These are phyloP conservation scores for Muscina levida DNA, from an alignment of 2,888 invertebrate species.

Conservation along the genomic window DNA sequence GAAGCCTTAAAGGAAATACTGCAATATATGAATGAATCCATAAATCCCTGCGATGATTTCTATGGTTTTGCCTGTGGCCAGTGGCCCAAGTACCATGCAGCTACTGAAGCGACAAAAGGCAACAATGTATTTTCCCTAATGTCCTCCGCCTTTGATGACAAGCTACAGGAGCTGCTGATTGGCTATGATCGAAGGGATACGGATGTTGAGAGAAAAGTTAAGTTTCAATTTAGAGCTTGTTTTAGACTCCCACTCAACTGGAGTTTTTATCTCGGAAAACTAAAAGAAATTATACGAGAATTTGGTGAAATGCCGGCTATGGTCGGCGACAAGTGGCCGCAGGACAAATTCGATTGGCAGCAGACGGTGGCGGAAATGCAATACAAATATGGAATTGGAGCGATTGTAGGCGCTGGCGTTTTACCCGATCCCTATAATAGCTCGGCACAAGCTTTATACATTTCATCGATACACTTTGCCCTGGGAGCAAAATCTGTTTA, in stretches of 20 bases:
- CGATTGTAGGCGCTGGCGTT: too few relatives aligned
- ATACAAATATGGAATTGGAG: slow-evolving; percentile 66
- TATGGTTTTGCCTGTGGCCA: slow-evolving; percentile 67
- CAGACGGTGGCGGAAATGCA: slow-evolving; percentile 48
- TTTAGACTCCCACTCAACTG: slow-evolving; percentile 8
- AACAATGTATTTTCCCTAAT: not conserved
- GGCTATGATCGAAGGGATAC: not conserved
- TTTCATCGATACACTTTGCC: too few relatives aligned
- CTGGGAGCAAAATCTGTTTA: too few relatives aligned
- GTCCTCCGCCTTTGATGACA: not conserved
- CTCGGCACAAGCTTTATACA: too few relatives aligned
- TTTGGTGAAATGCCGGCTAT: slow-evolving; percentile 30
- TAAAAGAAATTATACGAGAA: not conserved
- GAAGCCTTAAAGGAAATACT: slow-evolving; percentile 49
- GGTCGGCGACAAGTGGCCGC: not conserved
- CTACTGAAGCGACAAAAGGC: not conserved
- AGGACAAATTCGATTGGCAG: slow-evolving; percentile 58
- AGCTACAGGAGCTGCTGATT: not conserved
- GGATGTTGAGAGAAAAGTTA: slow-evolving; percentile 47
- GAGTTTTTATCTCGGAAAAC: not conserved
- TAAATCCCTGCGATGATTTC: slow-evolving; percentile 65
- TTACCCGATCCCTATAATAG: too few relatives aligned
- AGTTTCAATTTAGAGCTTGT: slow-evolving; percentile 63
- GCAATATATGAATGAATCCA: slow-evolving; percentile 60
- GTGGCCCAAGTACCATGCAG: slow-evolving; percentile 34